Base-by-base conservation (phyloP, 2,797 vertebrate genomes). In the Lithobates sylvaticus region DNA sequence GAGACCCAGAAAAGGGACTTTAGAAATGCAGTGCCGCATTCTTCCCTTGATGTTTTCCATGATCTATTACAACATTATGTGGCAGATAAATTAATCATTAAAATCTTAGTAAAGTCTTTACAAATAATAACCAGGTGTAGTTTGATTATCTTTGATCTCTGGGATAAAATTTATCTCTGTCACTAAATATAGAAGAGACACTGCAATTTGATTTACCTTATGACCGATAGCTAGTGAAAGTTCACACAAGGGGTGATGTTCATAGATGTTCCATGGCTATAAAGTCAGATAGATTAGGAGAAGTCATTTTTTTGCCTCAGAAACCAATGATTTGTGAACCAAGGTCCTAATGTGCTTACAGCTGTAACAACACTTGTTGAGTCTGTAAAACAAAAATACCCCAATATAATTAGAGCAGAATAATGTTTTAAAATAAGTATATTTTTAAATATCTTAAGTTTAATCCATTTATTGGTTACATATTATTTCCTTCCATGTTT, bases 101-200 rank as follows among this genome's bases (percentile, higher is more conserved):
- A 95, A 93, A 95, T 93, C 95, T 92, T 94, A 94, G 93, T 94
- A 95, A 94, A 94, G 93, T 91, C 93, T 93, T 95, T 94, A 94
- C 93, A 95, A 95, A 95, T 94, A 95, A 94, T 94, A 94, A 94
- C 94, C 95, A 95, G 94, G 94, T 95, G 94, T 94, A 92, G 86
- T 87, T 92, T 90, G 91, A 93, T 93, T 95, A 93, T 90, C 91
- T 94, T 93, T 94, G 89, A 94, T 94, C 91, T 93, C 89, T 44
- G 15, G 81, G 81, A 82, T 90, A 90, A 88, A 94, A 91, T 92
- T 89, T 92, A 89, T 92, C 92, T 91, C 90, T 91, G 84, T 89
- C 90, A 85, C 88, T 89, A 89, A 91, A 83, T 85, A 88, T 73
- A 89, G 90, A 87, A 82, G 78, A 89, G 88, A 86, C 78, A 88